Base-by-base conservation (phyloP, 2,113 vertebrate genomes). In the Tychaedon coryphoeus region DNA sequence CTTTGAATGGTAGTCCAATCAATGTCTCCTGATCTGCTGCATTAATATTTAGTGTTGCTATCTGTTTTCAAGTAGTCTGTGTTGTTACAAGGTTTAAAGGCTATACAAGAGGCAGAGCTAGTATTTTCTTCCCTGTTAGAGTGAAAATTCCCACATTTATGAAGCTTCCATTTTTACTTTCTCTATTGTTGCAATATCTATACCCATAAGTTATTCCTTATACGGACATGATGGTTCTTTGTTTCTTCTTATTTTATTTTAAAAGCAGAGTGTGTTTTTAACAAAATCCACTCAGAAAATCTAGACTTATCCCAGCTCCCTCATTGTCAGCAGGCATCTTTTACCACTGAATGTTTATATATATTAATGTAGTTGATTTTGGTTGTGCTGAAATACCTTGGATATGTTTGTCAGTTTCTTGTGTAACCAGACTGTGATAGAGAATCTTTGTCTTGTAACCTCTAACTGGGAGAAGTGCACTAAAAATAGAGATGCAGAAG, bases 401-500 rank as follows among this genome's bases (percentile, higher is more conserved):
- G 38, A 47, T 76, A 23, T 16, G 10, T 72, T 53, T 91, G 66
- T 73, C 57, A 43, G 29, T 82, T 83, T 77, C 47, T 62, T 80
- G 24, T 84, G 16, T 67, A 86, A 81, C 53, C 43, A 60, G 45
- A 13, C n/a, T 57, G 51, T 15, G 40, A 74, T 88, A 58, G 67
- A 77, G 69, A 73, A 33, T 90, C 79, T 92, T 70, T 92, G 61
- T 93, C 69, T 82, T 61, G 64, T 74, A 67, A 40, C 43, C 48
- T 74, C 72, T 71, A 77, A 80, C 45, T 74, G 69, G 25, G 64
- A 86, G 62, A 92, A 36, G 31, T 14, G 0, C 48, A 28, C 69
- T 93, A 92, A 93, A 96, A 96, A 86, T 72, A 81, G 75, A 94
- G 51, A 65, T 1, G 1, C 50, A 70, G 69, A 94, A 96, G 65